Conservation (phyloP, 2,888 invertebrate genomes). For the Cryptops parisi region DNA sequence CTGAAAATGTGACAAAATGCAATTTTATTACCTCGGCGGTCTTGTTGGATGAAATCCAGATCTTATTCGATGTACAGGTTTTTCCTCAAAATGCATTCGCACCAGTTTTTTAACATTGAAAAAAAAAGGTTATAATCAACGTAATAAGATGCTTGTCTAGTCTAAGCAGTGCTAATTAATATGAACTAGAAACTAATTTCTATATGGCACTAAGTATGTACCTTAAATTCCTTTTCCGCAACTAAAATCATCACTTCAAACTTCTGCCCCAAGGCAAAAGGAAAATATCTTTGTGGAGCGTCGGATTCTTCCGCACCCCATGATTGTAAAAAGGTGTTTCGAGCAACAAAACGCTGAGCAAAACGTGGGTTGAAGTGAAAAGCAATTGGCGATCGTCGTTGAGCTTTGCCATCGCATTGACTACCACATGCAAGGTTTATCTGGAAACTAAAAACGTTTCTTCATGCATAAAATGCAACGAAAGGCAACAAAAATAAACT, state of each 20-base stretch:
- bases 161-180: not conserved
- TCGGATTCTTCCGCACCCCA: slow-evolving; percentile 68
- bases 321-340: slow-evolving; percentile 49
- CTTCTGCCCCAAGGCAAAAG: slow-evolving; percentile 36
- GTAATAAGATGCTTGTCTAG: not conserved
- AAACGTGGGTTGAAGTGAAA: slow-evolving; percentile 69
- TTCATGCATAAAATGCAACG: no score
- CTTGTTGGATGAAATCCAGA: no score
- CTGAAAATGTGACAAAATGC: no score
- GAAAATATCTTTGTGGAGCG: slow-evolving; percentile 29
- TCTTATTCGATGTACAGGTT: no score
- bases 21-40: no score
- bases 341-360: slow-evolving; percentile 58
- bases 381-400: slow-evolving; percentile 42
- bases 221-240: slow-evolving; percentile 34
- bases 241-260: slow-evolving; percentile 46
- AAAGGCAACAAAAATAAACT: no score
- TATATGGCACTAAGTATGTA: slow-evolving; percentile 10
- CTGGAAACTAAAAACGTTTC: not conserved
- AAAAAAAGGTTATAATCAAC: slow-evolving; percentile 1
- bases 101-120: no score
- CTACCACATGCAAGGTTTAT: not conserved
- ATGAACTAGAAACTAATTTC: not conserved
- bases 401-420: not conserved
- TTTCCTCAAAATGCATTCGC: no score